Conservation (phyloP, 2,797 vertebrate genomes). For the Anguilla marmorata region DNA sequence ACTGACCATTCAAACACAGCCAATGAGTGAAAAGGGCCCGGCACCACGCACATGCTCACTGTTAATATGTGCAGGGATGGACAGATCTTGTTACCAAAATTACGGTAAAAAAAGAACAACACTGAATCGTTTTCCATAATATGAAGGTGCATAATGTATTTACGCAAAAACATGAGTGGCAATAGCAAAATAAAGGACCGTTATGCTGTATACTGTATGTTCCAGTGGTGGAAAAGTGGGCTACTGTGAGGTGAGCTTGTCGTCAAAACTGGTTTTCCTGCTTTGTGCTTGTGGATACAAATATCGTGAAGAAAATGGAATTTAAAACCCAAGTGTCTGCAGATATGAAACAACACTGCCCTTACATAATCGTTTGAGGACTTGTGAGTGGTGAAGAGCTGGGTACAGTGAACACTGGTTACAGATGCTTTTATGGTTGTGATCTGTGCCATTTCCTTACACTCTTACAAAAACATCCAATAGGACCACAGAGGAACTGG, state of each 20-base stretch:
- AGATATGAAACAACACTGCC: not conserved
- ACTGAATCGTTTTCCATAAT: not conserved
- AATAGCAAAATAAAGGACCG: not conserved
- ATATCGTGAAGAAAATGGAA: not conserved
- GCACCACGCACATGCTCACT: not conserved
- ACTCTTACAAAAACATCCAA: slow-evolving; percentile 1
- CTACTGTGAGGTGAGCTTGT: not conserved
- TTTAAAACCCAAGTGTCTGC: not conserved
- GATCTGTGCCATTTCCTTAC: not conserved
- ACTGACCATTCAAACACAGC: not conserved
- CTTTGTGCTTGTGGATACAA: not conserved
- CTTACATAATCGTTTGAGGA: not conserved
- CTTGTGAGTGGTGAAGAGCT: not conserved
- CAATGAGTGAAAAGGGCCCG: not conserved
- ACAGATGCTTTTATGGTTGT: not conserved
- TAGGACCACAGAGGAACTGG: not conserved
- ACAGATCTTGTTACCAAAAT: not conserved
- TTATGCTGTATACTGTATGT: not conserved
- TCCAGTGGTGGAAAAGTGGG: not conserved
- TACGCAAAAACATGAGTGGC: not conserved
- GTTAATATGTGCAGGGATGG: not conserved
- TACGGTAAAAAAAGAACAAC: not conserved
- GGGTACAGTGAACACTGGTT: not conserved
- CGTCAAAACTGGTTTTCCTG: not conserved
- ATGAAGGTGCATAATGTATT: not conserved